Conservation (phyloP, 2,888 invertebrate genomes). For the Plebejus anna region DNA sequence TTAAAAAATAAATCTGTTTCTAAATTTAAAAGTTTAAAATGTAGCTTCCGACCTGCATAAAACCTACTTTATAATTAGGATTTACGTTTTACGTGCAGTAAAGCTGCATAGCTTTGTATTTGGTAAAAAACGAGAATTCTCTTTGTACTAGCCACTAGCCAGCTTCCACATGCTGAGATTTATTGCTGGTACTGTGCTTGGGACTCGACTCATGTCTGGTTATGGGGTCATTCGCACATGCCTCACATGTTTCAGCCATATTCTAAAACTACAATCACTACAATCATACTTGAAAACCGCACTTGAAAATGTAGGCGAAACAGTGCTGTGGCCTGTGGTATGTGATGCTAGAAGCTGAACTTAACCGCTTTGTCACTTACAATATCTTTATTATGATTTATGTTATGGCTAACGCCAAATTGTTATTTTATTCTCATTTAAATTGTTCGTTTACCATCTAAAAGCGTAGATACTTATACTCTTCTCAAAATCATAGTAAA, state of each 20-base stretch:
- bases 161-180: conserved; percentile 18
- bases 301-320: background rate
- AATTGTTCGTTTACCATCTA: background rate
- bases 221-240: conserved; percentile 32
- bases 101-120: conserved; percentile 6
- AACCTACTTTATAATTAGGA: conserved; percentile 9
- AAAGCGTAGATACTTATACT: background rate
- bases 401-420: background rate
- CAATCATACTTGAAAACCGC: background rate
- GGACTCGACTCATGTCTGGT: conserved; percentile 1
- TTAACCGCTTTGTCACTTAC: background rate
- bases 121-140: conserved; percentile 5
- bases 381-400: background rate
- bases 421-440: background rate
- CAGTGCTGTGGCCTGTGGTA: background rate
- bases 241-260: background rate
- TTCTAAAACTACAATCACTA: background rate
- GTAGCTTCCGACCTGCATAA: background rate
- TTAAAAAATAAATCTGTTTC: background rate
- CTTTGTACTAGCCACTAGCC: background rate
- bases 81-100: background rate
- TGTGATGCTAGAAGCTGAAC: background rate
- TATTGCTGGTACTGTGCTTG: background rate
- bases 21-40: conserved; percentile 6
- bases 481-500: background rate